Base-by-base conservation (phyloP, 64 coral and sea anemone species). In the Hydrozoanthus tunicans region DNA sequence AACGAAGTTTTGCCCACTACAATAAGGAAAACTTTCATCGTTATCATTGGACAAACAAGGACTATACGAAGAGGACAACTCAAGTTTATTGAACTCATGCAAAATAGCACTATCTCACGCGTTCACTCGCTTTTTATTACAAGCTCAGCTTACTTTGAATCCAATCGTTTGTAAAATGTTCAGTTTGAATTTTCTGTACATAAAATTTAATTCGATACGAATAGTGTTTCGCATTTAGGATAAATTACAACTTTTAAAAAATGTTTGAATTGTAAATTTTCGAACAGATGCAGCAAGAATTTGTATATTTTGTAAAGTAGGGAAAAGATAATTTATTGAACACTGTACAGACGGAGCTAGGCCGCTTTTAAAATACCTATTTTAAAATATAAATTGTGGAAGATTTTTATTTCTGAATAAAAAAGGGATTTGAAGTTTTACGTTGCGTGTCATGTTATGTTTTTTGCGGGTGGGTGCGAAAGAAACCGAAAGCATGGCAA, bases 11-110 rank as follows among this genome's bases (percentile, higher is more conserved):
- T 83, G 55, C 82, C 15, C 24, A 53, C 80, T 92, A 85, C 77
- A 91, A 97, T 20, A 92, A 94, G 53, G 89, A 93, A 81, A 91
- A 97, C 53, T 80, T 97, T 55, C 78, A 97, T 9, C 77, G 90
- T 17, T 97, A 82, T 27, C 95, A 97, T 13, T 97, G 95, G 95
- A 82, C 86, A 6, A 92, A 73, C 79, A 89, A 86, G 61, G 90
- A 94, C 52, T 91, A 90, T 58, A 68, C 84, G 32, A 93, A 96
- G 62, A 83, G 88, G 70, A 89, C 91, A 6, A 64, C 94, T n/a
- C 91, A 96, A 91, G 94, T 96, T 53, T 96, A 91, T 73, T 96
- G 89, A 90, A 79, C 83, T 86, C 14, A 32, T 9, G 7, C 17
- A 66, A 77, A 82, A 62, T 4, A 64, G 25, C 32, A 43, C 32